Evolutionary conservation across 2,888 invertebrate genomes (phyloP).

Genomic region (Drosophila antonietae): DNA sequence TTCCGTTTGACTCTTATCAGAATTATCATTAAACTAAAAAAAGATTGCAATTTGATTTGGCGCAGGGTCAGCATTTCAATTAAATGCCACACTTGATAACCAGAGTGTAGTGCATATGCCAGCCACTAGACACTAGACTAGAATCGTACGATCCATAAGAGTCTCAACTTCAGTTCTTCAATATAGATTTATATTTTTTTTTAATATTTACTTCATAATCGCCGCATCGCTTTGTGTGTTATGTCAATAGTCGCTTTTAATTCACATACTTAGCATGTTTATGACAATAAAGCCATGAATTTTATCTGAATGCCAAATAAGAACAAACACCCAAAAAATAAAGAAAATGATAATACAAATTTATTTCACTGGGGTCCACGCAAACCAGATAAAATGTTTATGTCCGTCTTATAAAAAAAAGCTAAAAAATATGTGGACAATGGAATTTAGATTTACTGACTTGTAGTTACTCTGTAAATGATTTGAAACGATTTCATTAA

Average conservation of each 20-base stretch:
- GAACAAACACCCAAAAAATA: conserved; percentile 20
- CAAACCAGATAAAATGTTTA: conserved; percentile 39
- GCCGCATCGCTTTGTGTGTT: not conserved
- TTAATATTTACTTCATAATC: conserved; percentile 23
- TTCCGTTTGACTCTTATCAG: conserved; percentile 48
- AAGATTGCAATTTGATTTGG: conserved; percentile 41
- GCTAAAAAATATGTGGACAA: not conserved
- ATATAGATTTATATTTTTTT: conserved; percentile 3
- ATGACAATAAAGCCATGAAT: conserved; percentile 10
- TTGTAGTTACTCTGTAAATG: conserved; percentile 20
- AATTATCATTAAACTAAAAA: conserved; percentile 53
- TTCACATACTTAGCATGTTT: conserved; percentile 25
- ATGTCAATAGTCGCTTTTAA: conserved; percentile 16
- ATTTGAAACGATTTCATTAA: not conserved
- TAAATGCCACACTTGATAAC: conserved; percentile 33
- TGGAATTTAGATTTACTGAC: not conserved
- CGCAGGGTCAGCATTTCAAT: conserved; percentile 31
- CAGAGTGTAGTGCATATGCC: conserved; percentile 1
- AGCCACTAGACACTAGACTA: not conserved
- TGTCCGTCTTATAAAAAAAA: conserved; percentile 19
- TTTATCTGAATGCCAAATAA: conserved; percentile 51
- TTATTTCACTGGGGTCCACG: conserved; percentile 14
- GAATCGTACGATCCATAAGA: conserved; percentile 35
- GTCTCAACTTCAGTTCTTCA: conserved; percentile 20
- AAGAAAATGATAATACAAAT: not conserved